A percentile compares a stretch with the other conserved stretches of the same genome.
Conservation (phyloP, 2,797 vertebrate genomes). For the Chelmon rostratus region DNA sequence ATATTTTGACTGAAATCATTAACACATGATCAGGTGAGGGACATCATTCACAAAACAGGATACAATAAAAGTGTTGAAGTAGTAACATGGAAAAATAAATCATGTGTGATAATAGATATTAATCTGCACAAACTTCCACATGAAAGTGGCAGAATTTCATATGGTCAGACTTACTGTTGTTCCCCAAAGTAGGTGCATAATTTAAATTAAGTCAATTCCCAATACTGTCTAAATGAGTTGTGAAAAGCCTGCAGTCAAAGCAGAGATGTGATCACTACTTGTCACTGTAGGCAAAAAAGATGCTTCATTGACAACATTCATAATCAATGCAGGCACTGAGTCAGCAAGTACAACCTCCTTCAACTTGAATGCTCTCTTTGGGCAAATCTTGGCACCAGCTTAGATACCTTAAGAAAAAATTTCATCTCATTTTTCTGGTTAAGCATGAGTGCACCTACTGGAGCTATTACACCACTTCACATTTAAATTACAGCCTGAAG, state of each 20-base stretch:
- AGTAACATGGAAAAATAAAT: neutral
- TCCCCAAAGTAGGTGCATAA: slow-evolving; percentile 5
- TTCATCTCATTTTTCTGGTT: neutral
- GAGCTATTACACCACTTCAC: neutral
- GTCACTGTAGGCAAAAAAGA: slow-evolving; percentile 43
- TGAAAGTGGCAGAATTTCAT: neutral
- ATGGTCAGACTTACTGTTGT: neutral
- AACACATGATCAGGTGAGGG: neutral
- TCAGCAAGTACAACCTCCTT: slow-evolving; percentile 37
- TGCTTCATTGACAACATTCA: slow-evolving; percentile 36
- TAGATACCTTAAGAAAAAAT: neutral
- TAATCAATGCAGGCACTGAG: slow-evolving; percentile 50
- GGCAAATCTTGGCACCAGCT: neutral
- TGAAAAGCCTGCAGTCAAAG: slow-evolving; percentile 40
- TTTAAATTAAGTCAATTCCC: neutral
- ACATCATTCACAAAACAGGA: neutral
- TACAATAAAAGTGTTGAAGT: neutral
- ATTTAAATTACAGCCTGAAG: neutral
- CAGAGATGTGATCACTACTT: slow-evolving; percentile 32
- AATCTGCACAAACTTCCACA: neutral
- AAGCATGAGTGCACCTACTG: neutral
- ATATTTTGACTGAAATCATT: slow-evolving; percentile 22
- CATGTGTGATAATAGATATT: neutral
- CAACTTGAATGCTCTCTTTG: slow-evolving; percentile 18
- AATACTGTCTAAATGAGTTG: slow-evolving; percentile 13